Evolutionary conservation across 2,113 vertebrate species (phyloP), one percentile per base, ranked within the genome.

Genomic region (Aramus guarauna): DNA sequence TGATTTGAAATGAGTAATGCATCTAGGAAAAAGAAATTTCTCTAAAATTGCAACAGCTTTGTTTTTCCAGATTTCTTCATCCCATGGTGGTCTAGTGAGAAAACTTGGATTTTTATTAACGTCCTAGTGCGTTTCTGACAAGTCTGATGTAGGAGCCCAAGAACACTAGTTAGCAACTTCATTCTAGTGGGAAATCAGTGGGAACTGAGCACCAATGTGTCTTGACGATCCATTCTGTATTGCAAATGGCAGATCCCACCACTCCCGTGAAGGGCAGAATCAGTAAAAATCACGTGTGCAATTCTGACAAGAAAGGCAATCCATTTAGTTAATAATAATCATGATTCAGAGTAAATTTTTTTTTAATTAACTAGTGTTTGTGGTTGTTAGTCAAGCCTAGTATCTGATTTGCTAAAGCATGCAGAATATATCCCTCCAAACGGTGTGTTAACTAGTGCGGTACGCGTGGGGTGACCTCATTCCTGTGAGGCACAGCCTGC

Each of bases 401-500:
- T 32, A 8, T 50, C 32, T 21, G 47, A 34, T 56, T 56, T 75
- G 24, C 20, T 78, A 71, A 82, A 36, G 12, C 15, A 53, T 21
- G 20, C 22, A 67, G 66, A 45, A 48, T 24, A 36, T 23, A 43
- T 56, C 15, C 6, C 27, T 62, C 27, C 27, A 72, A 60, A 34
- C 34, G 23, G 1, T 2, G 5, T 24, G 17, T 34, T 59, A 53
- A 5, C 37, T 30, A 15, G 29, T 9, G 30, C 1, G 2, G 37
- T 32, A 21, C 1, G 20, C 43, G 36, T 60, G 29, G 41, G 32
- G 7, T 75, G 68, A 9, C 13, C 15, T 86, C 34, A 24, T 69
- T 26, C 1, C 1, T 27, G 22, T 15, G 32, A 87, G 41, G 34
- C 9, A 4, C 30, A 82, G 62, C 18, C 34, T 45, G 30, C 15